Evolutionary conservation across 1,140 invertebrate genomes (phyloP).

Genomic region (Branchinecta lindahli): DNA sequence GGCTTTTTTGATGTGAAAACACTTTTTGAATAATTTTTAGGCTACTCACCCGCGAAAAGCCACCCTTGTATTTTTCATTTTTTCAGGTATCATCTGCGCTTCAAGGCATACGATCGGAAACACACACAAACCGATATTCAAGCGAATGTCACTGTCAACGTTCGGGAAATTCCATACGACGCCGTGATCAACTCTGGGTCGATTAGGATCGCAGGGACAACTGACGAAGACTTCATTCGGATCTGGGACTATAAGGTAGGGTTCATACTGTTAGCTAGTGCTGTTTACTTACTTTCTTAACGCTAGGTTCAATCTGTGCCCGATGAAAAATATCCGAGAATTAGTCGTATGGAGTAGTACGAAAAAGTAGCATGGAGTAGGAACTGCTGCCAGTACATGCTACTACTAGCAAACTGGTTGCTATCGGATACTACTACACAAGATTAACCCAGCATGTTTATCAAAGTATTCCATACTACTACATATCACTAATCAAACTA

Average conservation of each 20-base stretch:
- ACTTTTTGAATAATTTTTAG: too few relatives aligned
- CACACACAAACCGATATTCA: constrained; percentile 79
- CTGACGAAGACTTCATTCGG: constrained; percentile 87
- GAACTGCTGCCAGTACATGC: too few relatives aligned
- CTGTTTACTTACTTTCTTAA: constrained; percentile 14
- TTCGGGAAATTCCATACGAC: constrained; percentile 85
- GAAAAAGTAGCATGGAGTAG: too few relatives aligned
- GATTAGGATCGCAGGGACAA: constrained; percentile 77
- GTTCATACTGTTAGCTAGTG: background rate
- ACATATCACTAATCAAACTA: too few relatives aligned
- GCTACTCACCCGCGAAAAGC: too few relatives aligned
- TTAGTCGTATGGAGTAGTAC: too few relatives aligned
- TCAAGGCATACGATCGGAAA: constrained; percentile 84
- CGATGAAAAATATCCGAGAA: too few relatives aligned
- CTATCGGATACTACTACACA: too few relatives aligned
- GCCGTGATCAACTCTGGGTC: constrained; percentile 90
- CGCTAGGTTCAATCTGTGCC: constrained; percentile 11
- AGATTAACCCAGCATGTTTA: too few relatives aligned
- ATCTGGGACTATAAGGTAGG: constrained; percentile 72
- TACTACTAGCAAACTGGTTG: too few relatives aligned
- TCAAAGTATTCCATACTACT: too few relatives aligned
- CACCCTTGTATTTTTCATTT: background rate
- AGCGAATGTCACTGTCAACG: constrained; percentile 80
- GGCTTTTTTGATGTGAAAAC: too few relatives aligned
- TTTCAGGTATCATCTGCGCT: constrained; percentile 50